phyloP scores from a whole-genome alignment of 2,797 vertebrate genomes.

The Lepus oiostolus region DNA sequence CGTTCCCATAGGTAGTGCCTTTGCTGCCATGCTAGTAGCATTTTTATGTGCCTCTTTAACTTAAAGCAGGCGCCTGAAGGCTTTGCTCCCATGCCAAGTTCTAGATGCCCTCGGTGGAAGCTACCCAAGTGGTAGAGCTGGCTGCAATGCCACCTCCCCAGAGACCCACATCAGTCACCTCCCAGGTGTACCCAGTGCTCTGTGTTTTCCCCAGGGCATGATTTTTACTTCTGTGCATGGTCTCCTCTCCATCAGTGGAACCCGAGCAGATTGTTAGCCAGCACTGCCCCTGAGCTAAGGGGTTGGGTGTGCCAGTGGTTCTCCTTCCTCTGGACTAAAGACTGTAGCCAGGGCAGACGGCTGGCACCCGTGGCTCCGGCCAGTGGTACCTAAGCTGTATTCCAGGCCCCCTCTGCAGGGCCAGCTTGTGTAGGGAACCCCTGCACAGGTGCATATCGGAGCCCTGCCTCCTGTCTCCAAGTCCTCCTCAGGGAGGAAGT shows the following conservation, averaged over 20 bases:
- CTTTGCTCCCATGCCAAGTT: conserved; percentile 60
- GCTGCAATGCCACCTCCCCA: background rate
- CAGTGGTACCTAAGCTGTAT: background rate
- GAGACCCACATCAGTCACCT: conserved; percentile 12
- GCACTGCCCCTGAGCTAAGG: background rate
- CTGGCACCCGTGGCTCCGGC: background rate
- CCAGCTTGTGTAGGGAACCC: background rate
- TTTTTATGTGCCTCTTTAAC: conserved; percentile 74
- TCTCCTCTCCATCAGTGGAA: background rate
- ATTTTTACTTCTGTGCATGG: conserved; percentile 3
- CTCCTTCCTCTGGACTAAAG: conserved; percentile 16
- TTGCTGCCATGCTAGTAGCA: conserved; percentile 58
- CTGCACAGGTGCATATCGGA: background rate
- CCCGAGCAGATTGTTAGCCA: background rate
- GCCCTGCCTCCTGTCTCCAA: background rate
- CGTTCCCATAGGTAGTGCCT: conserved; percentile 70
- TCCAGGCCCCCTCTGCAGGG: background rate
- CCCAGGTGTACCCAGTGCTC: background rate
- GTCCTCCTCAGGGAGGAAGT: background rate
- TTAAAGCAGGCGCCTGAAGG: conserved; percentile 66
- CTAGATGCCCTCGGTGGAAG: conserved; percentile 53
- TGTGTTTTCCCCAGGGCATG: conserved; percentile 34
- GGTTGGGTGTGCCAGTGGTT: conserved; percentile 25
- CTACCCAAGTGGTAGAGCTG: conserved; percentile 46
- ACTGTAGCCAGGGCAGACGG: background rate